Conservation (phyloP, 2,888 invertebrate species). For the Nomada flava region DNA sequence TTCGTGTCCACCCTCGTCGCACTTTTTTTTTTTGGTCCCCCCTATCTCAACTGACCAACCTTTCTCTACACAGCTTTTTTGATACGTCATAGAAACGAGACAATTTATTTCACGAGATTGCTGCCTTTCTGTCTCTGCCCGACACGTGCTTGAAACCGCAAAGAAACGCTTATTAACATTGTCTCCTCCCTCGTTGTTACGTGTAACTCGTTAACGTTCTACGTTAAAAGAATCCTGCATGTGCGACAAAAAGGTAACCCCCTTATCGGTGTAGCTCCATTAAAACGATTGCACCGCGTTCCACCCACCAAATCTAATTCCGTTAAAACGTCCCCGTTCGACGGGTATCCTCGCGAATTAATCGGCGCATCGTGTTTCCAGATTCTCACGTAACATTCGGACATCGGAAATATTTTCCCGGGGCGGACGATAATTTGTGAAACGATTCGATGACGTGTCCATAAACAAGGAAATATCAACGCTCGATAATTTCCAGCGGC, state of each 20-base stretch:
- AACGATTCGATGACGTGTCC: constrained; percentile 4
- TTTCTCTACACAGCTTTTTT: not conserved
- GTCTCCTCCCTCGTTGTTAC: not conserved
- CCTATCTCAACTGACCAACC: constrained; percentile 8
- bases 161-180: constrained; percentile 13
- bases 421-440: not conserved
- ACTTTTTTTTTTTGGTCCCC: not conserved
- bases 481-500: not conserved
- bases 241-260: not conserved
- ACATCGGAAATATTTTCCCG: not conserved
- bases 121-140: constrained; percentile 2
- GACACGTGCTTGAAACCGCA: constrained; percentile 9
- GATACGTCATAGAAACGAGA: constrained; percentile 39
- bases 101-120: constrained; percentile 30
- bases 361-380: constrained; percentile 29
- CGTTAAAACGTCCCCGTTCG: constrained; percentile 42
- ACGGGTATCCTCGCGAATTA: constrained; percentile 12
- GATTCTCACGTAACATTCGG: not conserved
- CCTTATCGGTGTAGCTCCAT: constrained; percentile 47
- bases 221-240: not conserved
- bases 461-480: constrained; percentile 22
- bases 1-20: constrained; percentile 4
- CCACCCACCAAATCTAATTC: constrained; percentile 49
- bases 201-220: constrained; percentile 5
- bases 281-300: constrained; percentile 46